These are phyloP conservation scores for Dendrolimus kikuchii DNA, from an alignment of 1,140 invertebrate genomes.

Conservation along the genomic window DNA sequence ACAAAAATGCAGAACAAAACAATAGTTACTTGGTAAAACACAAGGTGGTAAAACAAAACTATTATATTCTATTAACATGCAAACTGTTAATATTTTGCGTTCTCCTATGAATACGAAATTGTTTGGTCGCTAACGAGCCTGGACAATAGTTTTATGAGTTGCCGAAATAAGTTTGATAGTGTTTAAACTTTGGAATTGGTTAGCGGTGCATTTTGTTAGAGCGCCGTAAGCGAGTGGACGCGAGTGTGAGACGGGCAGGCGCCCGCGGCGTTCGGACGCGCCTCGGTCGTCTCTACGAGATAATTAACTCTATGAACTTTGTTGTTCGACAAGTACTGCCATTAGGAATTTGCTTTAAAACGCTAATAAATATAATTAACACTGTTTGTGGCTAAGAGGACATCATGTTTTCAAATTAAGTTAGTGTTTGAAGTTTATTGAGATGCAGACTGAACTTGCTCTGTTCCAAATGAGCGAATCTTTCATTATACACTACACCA, in stretches of 20 bases:
- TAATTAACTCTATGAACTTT: conserved; percentile 67
- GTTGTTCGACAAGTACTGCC: conserved; percentile 36
- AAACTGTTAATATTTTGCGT: too few species aligned
- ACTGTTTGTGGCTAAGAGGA: conserved; percentile 21
- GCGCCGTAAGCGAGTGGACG: conserved; percentile 36
- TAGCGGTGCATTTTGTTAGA: conserved; percentile 54
- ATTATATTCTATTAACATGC: too few species aligned
- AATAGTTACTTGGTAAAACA: too few species aligned
- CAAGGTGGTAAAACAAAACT: too few species aligned
- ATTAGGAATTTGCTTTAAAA: conserved; percentile 58
- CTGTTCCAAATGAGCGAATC: conserved; percentile 30
- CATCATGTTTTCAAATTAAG: conserved; percentile 3
- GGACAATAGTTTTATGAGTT: conserved; percentile 66
- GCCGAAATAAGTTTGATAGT: conserved; percentile 56
- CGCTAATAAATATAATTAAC: conserved; percentile 47
- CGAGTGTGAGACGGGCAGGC: conserved; percentile 18
- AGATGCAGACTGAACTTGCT: conserved; percentile 21
- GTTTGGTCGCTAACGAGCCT: conserved; percentile 24
- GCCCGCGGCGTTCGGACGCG: conserved; percentile 43
- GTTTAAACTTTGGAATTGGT: conserved; percentile 62
- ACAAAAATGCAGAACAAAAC: too few species aligned
- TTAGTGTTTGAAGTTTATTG: too few species aligned
- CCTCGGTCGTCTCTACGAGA: conserved; percentile 30
- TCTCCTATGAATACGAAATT: conserved; percentile 8
- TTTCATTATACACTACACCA: conserved; percentile 45